Base-by-base conservation (phyloP, 2,888 invertebrate species). In the Epinotia nisella region DNA sequence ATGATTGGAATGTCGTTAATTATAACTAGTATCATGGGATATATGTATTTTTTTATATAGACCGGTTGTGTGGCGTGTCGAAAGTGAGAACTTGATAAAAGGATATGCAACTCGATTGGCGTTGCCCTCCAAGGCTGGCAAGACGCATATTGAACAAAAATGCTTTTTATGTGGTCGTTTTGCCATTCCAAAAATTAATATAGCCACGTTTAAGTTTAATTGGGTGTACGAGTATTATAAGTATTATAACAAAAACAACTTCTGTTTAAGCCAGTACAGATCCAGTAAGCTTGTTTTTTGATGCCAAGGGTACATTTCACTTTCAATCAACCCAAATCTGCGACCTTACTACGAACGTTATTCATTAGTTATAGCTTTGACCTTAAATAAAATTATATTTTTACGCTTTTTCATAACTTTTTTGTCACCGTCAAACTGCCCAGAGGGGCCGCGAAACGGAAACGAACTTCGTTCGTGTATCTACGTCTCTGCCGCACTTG, bases 61-160 rank as follows among this genome's bases (percentile, higher is more conserved):
- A 7, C 15, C 4, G 13, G 17, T 13, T 62, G 58, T 56, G 62
- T 56, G 19, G 55, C 70, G 49, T 35, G 11, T 64, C 49, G 49
- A n/a, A 39, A 45, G 17, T 45, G 29, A 24, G 66, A 66, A 56
- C 21, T 35, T n/a, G 45, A 68, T 64, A 73, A 73, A 68, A 73
- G 61, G 72, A 64, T 24, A 56, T 21, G n/a, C 29, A n/a, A 49
- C n/a, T 49, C 62, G 62, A 29, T 29, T 39, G 49, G 53, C 66
- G 61, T 67, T 71, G 68, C 68, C 35, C 21, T 24, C 21, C 68
- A 73, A 73, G 72, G 68, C 62, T 62, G 58, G 29, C 72, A 21
- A 51, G 62, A 68, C 64, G 39, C 56, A 59, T 58, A 59, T 17
- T 35, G 45, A 13, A 29, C 11, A 19, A 67, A 67, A 66, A 60